Conservation (phyloP, 2,888 invertebrate genomes). For the Drosophila longiperda region DNA sequence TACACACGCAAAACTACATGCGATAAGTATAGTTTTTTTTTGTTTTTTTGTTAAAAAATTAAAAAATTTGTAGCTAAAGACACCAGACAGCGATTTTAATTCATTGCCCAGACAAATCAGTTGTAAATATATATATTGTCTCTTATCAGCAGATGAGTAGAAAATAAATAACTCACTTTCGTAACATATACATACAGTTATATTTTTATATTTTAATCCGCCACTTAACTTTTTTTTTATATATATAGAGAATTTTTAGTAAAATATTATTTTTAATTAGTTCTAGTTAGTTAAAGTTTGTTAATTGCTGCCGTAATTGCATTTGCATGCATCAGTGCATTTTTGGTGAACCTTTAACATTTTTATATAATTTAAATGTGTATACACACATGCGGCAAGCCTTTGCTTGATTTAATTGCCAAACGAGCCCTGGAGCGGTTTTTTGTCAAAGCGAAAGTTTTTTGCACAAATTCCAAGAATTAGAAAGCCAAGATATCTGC, state of each 20-base stretch:
- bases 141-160: conserved; percentile 48
- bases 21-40: background rate
- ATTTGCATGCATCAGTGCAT: conserved; percentile 76
- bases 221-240: conserved; percentile 32
- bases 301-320: conserved; percentile 84
- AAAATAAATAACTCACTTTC: conserved; percentile 17
- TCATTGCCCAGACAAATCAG: conserved; percentile 31
- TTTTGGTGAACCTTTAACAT: conserved; percentile 64
- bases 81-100: conserved; percentile 29
- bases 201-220: conserved; percentile 21
- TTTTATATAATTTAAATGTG: conserved; percentile 58
- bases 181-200: background rate
- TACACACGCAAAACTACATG: background rate
- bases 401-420: conserved; percentile 49
- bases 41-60: conserved; percentile 12
- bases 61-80: conserved; percentile 12
- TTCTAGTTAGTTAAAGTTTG: conserved; percentile 83
- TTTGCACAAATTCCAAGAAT: conserved; percentile 57
- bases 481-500: conserved; percentile 39
- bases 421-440: conserved; percentile 31
- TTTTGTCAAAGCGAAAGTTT: conserved; percentile 60
- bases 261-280: conserved; percentile 80
- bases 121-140: background rate
- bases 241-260: conserved; percentile 13
- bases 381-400: conserved; percentile 33